Percentiles rank a stretch among this genome's conserved stretches.
Evolutionary conservation across 2,113 vertebrate species (phyloP).

Genomic region (Vireo altiloquus): DNA sequence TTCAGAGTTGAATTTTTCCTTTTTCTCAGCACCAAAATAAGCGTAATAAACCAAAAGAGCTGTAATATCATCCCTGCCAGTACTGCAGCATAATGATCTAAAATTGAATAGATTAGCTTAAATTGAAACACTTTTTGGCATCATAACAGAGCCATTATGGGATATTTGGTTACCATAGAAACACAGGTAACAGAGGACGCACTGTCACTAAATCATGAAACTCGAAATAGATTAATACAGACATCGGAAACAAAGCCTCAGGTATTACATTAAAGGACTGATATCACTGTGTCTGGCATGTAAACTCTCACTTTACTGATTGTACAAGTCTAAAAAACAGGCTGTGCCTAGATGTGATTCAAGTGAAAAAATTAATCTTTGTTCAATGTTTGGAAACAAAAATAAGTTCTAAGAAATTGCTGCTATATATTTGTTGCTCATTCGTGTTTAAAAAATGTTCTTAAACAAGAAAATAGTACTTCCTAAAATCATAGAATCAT

Average conservation of each 20-base stretch:
- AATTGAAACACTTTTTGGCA: conserved; percentile 50
- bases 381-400: background rate
- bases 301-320: background rate
- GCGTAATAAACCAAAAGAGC: background rate
- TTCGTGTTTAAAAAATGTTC: background rate
- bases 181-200: conserved; percentile 5
- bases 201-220: conserved; percentile 21
- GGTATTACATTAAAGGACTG: background rate
- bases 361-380: background rate
- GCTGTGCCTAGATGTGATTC: background rate
- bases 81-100: background rate
- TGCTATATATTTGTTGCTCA: background rate
- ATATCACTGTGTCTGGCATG: background rate
- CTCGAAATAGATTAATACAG: conserved; percentile 10
- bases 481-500: no score
- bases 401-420: background rate
- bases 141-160: conserved; percentile 17
- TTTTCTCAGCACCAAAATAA: conserved; percentile 2
- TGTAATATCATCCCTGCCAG: background rate
- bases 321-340: background rate
- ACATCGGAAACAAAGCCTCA: background rate
- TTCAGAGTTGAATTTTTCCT: background rate
- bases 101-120: conserved; percentile 28
- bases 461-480: background rate
- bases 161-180: conserved; percentile 40